Evolutionary conservation across 30 jellyfish, hydroid and myxozoan genomes (phyloP).

Genomic region (Catostylus mosaicus): DNA sequence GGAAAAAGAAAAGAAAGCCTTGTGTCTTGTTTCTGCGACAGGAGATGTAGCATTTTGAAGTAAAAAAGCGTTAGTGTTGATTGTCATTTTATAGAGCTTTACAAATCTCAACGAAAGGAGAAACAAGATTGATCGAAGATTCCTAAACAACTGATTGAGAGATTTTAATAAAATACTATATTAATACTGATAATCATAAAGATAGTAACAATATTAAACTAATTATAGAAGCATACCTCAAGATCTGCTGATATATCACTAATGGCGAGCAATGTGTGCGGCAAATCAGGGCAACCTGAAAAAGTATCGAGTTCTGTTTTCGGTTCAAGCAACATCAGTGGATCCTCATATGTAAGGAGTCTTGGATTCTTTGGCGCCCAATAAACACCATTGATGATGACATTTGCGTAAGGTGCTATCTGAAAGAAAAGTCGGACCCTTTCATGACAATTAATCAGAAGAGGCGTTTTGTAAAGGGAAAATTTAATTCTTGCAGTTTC

Average conservation of each 20-base stretch:
- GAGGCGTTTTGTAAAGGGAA: background rate
- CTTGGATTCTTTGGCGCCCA: slow-evolving; percentile 98
- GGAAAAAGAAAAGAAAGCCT: too few relatives aligned
- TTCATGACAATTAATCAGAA: too few relatives aligned
- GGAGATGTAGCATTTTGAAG: too few relatives aligned
- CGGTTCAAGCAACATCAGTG: slow-evolving; percentile 66
- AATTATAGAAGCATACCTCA: slow-evolving; percentile 68
- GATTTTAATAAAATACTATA: too few relatives aligned
- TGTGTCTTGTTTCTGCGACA: too few relatives aligned
- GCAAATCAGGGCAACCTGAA: slow-evolving; percentile 97
- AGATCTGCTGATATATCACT: slow-evolving; percentile 96
- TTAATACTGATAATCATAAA: background rate
- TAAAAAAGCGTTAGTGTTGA: too few relatives aligned
- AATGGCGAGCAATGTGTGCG: slow-evolving; percentile 87
- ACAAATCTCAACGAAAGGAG: too few relatives aligned
- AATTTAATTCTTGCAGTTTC: too few relatives aligned
- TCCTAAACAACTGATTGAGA: too few relatives aligned
- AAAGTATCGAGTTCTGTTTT: slow-evolving; percentile 66
- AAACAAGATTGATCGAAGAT: too few relatives aligned
- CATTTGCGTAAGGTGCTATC: slow-evolving; percentile 96
- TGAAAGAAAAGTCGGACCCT: slow-evolving; percentile 9
- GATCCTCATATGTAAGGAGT: slow-evolving; percentile 87
- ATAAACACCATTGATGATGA: slow-evolving; percentile 92
- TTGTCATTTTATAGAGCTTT: too few relatives aligned
- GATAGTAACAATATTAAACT: background rate